Percentiles rank a stretch among this genome's conserved stretches.
phyloP scores from a whole-genome alignment of 2,113 vertebrate species.

The Coptodon rendalli region DNA sequence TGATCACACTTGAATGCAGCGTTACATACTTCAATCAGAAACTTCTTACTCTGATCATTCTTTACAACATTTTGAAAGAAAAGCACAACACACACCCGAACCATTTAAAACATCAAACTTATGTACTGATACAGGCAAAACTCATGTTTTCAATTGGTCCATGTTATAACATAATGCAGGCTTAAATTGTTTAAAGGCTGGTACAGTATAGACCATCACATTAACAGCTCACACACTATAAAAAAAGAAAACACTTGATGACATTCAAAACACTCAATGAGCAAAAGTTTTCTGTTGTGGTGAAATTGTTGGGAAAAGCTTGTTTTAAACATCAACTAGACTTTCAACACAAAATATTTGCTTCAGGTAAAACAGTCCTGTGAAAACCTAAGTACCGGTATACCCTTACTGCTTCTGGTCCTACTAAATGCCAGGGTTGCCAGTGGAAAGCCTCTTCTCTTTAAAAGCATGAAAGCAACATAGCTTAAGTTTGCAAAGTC shows the following conservation, averaged over 20 bases:
- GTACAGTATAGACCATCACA: fast-evolving
- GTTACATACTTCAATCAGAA: fast-evolving
- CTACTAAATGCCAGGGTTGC: background rate
- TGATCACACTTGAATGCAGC: background rate
- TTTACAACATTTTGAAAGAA: background rate
- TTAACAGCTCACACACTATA: background rate
- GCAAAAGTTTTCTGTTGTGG: background rate
- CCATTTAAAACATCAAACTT: background rate
- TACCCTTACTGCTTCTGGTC: background rate
- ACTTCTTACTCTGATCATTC: background rate
- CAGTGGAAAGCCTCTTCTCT: background rate
- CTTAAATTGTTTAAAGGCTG: background rate
- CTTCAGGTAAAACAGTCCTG: background rate
- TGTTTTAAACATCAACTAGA: background rate
- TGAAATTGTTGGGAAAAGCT: background rate
- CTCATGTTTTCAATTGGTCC: fast-evolving
- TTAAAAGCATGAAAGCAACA: background rate
- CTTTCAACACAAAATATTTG: background rate
- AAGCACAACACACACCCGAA: background rate
- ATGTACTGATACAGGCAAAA: background rate
- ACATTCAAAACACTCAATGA: background rate
- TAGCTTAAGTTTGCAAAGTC: background rate
- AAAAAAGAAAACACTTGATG: background rate
- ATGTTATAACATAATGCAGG: background rate
- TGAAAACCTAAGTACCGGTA: background rate